Base-by-base conservation (phyloP, 1,140 invertebrate genomes). In the Maniola jurtina region DNA sequence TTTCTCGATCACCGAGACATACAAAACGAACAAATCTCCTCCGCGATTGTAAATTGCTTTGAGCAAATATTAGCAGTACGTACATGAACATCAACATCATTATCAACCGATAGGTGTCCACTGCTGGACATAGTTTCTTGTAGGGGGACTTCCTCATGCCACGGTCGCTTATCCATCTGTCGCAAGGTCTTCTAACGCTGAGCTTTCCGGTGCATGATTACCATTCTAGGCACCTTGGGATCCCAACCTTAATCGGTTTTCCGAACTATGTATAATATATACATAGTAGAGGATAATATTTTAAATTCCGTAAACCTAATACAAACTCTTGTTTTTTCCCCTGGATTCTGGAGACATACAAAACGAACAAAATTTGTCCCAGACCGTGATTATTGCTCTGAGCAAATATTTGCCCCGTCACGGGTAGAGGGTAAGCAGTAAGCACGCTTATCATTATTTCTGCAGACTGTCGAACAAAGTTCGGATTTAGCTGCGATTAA, bases 341-440 rank as follows among this genome's bases (percentile, higher is more conserved):
- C 34, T 5, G 50, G 25, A 25, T 42, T 16, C 38, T 7, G 42
- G 11, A 47, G 58, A 60, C 58, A 36, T 47, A 40, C 58, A 33
- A 47, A 60, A 60, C 42, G 42, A 11, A 60, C 40, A 34, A 45
- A 47, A 60, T 13, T 48, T 40, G 52, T 35, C 54, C 34, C 52
- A 61, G 65, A 67, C 52, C 50, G 13, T 16, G 52, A 50, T 62
- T 67, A n/a, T n/a, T 52, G 40, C 47, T 50, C 52, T n/a, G 33
- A 35, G 60, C 47, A 62, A 68, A 68, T 58, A 68, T 62, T 62
- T 58, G 55, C 55, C 47, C 45, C 60, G 54, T 25, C 45, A 55
- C 52, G 25, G 15, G 25, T 48, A 59, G n/a, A 60, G 33, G 8
- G 34, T n/a, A 61, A 45, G 40, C 42, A 59, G 42, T 52, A 4